These are phyloP conservation scores for Periparus ater DNA, from an alignment of 2,797 vertebrate species.

Conservation along the genomic window DNA sequence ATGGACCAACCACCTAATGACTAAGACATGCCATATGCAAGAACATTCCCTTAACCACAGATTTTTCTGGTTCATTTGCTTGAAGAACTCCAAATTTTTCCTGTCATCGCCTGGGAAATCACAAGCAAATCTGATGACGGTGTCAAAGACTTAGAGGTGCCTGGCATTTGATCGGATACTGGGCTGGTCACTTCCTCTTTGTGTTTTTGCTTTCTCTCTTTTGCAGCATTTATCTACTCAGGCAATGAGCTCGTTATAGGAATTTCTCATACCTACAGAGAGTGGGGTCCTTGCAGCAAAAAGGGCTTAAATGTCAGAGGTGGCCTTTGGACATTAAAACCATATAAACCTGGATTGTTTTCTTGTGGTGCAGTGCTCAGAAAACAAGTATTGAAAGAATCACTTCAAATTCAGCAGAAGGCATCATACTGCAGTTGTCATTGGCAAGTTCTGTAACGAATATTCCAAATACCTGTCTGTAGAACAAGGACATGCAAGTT, in stretches of 20 bases:
- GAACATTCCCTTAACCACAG: not conserved
- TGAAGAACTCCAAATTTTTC: not conserved
- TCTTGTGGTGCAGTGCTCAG: not conserved
- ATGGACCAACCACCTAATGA: not conserved
- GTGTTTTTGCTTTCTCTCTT: not conserved
- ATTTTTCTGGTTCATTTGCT: not conserved
- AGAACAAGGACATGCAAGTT: not conserved
- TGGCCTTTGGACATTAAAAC: not conserved
- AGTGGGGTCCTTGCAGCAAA: not conserved
- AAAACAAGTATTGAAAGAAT: not conserved
- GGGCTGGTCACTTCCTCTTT: not conserved
- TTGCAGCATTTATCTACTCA: not conserved
- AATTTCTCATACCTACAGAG: not conserved
- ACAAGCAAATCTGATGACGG: not conserved
- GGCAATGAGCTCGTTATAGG: not conserved
- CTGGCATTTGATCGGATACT: not conserved
- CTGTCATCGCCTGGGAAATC: not conserved
- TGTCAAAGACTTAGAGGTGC: not conserved
- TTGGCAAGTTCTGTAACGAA: not conserved
- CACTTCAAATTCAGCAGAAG: not conserved
- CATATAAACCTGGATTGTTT: not conserved
- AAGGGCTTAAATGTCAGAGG: not conserved
- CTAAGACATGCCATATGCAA: not conserved
- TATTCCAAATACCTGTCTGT: not conserved
- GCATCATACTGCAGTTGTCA: not conserved